Conservation (phyloP, 2,888 invertebrate species). For the Apotomis capreana region DNA sequence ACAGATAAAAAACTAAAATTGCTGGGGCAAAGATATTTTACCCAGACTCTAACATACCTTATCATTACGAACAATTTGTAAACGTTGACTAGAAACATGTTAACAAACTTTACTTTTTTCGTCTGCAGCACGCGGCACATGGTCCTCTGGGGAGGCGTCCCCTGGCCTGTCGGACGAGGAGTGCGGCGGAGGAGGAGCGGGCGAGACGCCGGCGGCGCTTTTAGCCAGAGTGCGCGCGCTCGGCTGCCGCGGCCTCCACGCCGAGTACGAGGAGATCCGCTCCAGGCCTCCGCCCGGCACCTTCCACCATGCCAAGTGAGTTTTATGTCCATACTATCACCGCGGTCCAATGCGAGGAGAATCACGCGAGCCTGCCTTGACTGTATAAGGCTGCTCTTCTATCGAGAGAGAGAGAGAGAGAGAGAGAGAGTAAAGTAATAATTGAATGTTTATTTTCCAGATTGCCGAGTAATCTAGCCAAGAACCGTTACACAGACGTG, state of each 20-base stretch:
- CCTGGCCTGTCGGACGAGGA: conserved; percentile 96
- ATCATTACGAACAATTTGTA: not conserved
- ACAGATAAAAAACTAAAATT: too few species aligned
- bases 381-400: too few species aligned
- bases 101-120: not conserved
- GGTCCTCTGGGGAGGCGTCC: conserved; percentile 83
- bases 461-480: conserved; percentile 86
- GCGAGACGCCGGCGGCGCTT: conserved; percentile 88
- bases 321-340: too few species aligned
- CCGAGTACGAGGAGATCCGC: conserved; percentile 95
- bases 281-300: conserved; percentile 92
- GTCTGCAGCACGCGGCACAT: conserved; percentile 71
- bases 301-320: conserved; percentile 93
- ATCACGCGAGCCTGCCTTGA: too few species aligned
- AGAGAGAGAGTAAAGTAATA: too few species aligned
- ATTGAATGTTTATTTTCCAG: conserved; percentile 47
- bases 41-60: too few species aligned
- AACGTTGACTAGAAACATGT: not conserved
- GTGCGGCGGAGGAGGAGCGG: conserved; percentile 87
- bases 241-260: conserved; percentile 91
- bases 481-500: conserved; percentile 97
- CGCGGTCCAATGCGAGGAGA: too few species aligned
- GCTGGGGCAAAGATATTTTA: too few species aligned
- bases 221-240: conserved; percentile 89
- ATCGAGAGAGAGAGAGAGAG: too few species aligned